Percentiles rank a stretch among this genome's conserved stretches.
Conservation (phyloP, 92 coral and sea anemone species). For the Scolanthus callimorphus region DNA sequence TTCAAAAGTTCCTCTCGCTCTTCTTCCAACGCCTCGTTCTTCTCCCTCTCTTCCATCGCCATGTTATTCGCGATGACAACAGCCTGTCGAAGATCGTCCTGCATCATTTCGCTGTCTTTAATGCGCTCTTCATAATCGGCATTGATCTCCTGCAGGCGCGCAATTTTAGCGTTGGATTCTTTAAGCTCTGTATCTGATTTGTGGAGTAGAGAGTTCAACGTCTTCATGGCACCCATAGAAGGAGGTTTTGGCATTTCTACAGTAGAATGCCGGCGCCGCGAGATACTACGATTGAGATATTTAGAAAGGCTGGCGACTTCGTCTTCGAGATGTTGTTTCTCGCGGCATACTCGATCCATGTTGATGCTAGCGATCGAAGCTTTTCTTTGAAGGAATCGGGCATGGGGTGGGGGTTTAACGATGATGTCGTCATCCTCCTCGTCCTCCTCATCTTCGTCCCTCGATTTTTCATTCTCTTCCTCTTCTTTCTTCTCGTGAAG, state of each 20-base stretch:
- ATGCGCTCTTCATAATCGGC: constrained; percentile 79
- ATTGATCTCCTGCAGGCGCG: constrained; percentile 61
- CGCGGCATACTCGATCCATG: constrained; percentile 77
- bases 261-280: constrained; percentile 48
- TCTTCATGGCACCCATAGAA: constrained; percentile 63
- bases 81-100: constrained; percentile 74
- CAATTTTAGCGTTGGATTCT: constrained; percentile 72
- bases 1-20: constrained; percentile 39
- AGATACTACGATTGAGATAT: constrained; percentile 46
- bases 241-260: constrained; percentile 40
- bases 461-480: constrained; percentile 4
- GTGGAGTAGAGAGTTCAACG: constrained; percentile 69
- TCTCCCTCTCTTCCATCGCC: constrained; percentile 80
- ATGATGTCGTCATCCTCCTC: constrained; percentile 33
- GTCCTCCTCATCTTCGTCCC: constrained; percentile 12
- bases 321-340: constrained; percentile 75
- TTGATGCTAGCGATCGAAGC: constrained; percentile 73
- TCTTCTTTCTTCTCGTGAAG: background rate
- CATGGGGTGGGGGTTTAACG: constrained; percentile 53
- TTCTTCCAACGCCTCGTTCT: constrained; percentile 38
- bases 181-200: constrained; percentile 76
- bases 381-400: constrained; percentile 56
- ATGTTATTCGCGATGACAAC: constrained; percentile 72
- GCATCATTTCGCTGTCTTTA: constrained; percentile 55
- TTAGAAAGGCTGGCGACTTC: constrained; percentile 74